Evolutionary conservation across 2,888 invertebrate species (phyloP).

Genomic region (Tetragnatha montana): DNA sequence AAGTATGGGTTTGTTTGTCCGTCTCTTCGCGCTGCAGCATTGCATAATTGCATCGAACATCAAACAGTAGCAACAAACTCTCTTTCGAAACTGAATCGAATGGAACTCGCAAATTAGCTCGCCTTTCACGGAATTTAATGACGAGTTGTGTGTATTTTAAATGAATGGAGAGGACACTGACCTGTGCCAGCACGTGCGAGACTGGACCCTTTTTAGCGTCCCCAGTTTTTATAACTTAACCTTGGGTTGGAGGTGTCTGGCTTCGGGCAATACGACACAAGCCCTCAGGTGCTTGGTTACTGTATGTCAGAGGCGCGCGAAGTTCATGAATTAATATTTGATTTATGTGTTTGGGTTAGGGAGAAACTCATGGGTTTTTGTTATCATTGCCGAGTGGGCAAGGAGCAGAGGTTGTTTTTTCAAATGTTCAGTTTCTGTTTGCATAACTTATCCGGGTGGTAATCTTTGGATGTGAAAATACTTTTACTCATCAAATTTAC

Average conservation of each 20-base stretch:
- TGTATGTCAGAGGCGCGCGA: background rate
- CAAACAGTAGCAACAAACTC: background rate
- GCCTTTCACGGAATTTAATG: slow-evolving; percentile 6
- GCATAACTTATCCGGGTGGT: no score
- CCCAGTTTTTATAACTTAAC: slow-evolving; percentile 16
- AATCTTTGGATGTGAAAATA: no score
- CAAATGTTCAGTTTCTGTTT: no score
- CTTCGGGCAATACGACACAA: background rate
- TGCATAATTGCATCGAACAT: background rate
- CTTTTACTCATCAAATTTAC: no score
- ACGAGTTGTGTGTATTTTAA: slow-evolving; percentile 10
- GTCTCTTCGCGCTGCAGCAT: background rate
- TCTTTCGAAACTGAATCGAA: background rate
- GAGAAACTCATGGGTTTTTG: background rate
- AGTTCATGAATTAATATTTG: background rate
- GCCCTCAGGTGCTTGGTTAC: background rate
- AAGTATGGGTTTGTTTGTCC: background rate
- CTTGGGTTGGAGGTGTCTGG: slow-evolving; percentile 39
- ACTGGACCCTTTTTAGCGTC: background rate
- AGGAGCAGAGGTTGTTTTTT: no score
- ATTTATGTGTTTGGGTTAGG: background rate
- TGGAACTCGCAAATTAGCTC: slow-evolving; percentile 23
- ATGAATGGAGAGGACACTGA: slow-evolving; percentile 37
- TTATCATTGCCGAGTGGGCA: no score
- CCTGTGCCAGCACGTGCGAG: slow-evolving; percentile 21